Evolutionary conservation across 2,797 vertebrate species (phyloP).

Genomic region (Typhlichthys subterraneus): DNA sequence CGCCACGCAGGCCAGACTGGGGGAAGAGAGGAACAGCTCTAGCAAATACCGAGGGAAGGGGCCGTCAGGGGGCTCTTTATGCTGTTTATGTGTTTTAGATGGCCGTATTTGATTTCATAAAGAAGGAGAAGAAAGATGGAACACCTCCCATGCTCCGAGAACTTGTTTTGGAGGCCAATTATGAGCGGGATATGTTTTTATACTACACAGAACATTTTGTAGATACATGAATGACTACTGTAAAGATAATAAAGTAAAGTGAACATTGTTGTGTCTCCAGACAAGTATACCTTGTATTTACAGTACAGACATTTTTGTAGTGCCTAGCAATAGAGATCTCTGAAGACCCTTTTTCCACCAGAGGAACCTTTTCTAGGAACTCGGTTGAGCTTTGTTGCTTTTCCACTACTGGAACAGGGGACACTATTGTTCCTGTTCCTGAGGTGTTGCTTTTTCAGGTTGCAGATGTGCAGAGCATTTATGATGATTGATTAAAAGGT

Average conservation of each 20-base stretch:
- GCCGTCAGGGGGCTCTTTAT: slow-evolving; percentile 59
- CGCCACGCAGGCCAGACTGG: slow-evolving; percentile 73
- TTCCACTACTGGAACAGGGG: too few species aligned
- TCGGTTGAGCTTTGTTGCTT: too few species aligned
- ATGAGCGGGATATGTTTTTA: slow-evolving; percentile 41
- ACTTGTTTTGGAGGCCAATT: slow-evolving; percentile 56
- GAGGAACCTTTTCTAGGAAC: too few species aligned
- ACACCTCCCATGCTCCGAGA: slow-evolving; percentile 50
- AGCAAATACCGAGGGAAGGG: slow-evolving; percentile 66
- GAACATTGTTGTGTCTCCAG: not conserved
- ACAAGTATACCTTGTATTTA: too few species aligned
- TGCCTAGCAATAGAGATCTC: too few species aligned
- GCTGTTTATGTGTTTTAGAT: slow-evolving; percentile 79
- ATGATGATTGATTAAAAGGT: too few species aligned
- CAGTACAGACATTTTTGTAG: too few species aligned
- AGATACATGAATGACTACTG: not conserved
- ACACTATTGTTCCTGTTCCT: too few species aligned
- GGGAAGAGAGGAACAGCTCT: slow-evolving; percentile 69
- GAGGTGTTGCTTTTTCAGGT: too few species aligned
- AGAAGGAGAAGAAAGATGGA: slow-evolving; percentile 62
- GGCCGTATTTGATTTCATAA: slow-evolving; percentile 72
- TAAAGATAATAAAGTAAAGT: not conserved
- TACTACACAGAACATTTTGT: not conserved
- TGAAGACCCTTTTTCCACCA: too few species aligned
- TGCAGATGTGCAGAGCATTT: too few species aligned